These are phyloP conservation scores for Oegoconia quadripuncta DNA, from an alignment of 2,888 invertebrate species.

Conservation along the genomic window DNA sequence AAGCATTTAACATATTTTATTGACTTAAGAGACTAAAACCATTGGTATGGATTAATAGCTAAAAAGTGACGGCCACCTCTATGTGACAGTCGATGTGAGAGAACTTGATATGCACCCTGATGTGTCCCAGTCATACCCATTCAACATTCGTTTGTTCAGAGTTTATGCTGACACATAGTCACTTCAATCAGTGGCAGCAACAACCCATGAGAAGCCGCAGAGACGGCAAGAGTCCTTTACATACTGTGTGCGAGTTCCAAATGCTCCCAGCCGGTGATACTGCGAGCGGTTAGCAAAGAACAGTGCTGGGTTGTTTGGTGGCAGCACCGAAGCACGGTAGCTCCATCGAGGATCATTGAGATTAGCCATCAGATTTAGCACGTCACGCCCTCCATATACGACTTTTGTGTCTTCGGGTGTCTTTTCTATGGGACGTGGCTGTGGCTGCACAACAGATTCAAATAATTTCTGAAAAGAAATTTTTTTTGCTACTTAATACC, in stretches of 20 bases:
- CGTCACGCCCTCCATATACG: constrained; percentile 73
- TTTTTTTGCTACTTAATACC: too few relatives aligned
- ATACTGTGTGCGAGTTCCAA: constrained; percentile 78
- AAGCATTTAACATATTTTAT: too few relatives aligned
- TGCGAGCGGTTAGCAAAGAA: constrained; percentile 82
- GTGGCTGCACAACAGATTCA: constrained; percentile 62
- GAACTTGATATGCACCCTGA: constrained; percentile 57
- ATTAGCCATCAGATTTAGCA: constrained; percentile 79
- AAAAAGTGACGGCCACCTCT: constrained; percentile 36
- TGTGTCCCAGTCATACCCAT: constrained; percentile 65
- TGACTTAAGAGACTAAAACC: constrained; percentile 49
- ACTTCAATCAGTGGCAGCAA: constrained; percentile 67
- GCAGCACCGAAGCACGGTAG: constrained; percentile 75
- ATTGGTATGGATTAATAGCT: constrained; percentile 31
- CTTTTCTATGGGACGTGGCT: constrained; percentile 63
- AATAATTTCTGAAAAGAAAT: constrained; percentile 63
- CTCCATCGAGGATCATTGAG: constrained; percentile 76
- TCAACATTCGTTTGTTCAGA: constrained; percentile 56
- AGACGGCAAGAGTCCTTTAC: constrained; percentile 73
- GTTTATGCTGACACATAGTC: constrained; percentile 45
- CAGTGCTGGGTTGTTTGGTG: constrained; percentile 75
- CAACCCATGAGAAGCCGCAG: constrained; percentile 74
- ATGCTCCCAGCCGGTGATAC: constrained; percentile 78
- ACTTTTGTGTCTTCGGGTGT: constrained; percentile 63
- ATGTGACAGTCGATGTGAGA: constrained; percentile 41